Evolutionary conservation across 2,888 invertebrate genomes (phyloP).

Genomic region (Eupsilia transversa): DNA sequence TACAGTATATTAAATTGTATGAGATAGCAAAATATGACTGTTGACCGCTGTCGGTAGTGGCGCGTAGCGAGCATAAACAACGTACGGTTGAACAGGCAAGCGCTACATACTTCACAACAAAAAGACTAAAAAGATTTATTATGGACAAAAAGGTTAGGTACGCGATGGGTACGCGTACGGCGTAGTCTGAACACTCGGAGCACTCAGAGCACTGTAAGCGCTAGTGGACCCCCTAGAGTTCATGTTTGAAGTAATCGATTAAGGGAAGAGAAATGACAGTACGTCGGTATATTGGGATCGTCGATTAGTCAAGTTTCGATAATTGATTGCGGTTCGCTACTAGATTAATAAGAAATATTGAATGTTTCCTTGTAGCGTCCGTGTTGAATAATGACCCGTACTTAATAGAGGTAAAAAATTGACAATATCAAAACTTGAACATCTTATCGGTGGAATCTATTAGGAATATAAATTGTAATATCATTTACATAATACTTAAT

Average conservation of each 20-base stretch:
- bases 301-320: constrained; percentile 89
- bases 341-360: constrained; percentile 87
- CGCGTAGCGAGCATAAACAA: constrained; percentile 66
- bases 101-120: constrained; percentile 71
- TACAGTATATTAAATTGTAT: constrained; percentile 70
- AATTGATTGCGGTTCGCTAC: constrained; percentile 88
- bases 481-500: constrained; percentile 67
- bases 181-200: constrained; percentile 63
- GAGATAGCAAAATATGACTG: constrained; percentile 68
- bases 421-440: constrained; percentile 64
- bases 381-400: constrained; percentile 76
- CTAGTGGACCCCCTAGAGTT: constrained; percentile 87
- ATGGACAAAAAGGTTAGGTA: constrained; percentile 81
- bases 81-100: constrained; percentile 60
- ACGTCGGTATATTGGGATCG: constrained; percentile 86
- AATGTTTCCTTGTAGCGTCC: constrained; percentile 76
- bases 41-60: constrained; percentile 63
- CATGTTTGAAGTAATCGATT: constrained; percentile 89
- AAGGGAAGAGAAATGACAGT: constrained; percentile 90
- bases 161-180: constrained; percentile 65
- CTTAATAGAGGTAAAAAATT: constrained; percentile 65
- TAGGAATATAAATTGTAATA: constrained; percentile 63
- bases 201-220: constrained; percentile 54
- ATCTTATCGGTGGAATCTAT: constrained; percentile 63
- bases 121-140: constrained; percentile 82